phyloP scores from a whole-genome alignment of 2,888 invertebrate genomes.

The Tridacna crocea region DNA sequence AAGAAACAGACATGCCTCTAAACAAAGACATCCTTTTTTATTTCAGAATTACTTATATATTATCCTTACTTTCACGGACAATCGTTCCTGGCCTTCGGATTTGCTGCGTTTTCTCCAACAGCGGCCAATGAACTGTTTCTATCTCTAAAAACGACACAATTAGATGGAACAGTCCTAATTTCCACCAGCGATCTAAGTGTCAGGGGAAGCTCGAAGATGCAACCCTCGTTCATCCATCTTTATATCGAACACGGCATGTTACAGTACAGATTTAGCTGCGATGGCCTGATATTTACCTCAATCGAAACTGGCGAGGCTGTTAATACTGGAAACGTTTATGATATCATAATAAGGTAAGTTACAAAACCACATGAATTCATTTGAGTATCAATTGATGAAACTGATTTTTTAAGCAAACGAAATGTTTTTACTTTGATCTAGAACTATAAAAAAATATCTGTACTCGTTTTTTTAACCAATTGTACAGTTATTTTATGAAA shows the following conservation, averaged over 20 bases:
- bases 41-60: conserved; percentile 49
- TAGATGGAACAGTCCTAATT: conserved; percentile 36
- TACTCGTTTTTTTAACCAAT: no score
- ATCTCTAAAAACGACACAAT: conserved; percentile 38
- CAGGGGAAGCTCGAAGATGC: not conserved
- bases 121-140: conserved; percentile 49
- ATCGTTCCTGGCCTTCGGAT: conserved; percentile 33
- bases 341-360: conserved; percentile 46
- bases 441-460: no score
- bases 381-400: no score
- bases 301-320: conserved; percentile 21
- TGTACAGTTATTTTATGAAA: no score
- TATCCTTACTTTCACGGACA: conserved; percentile 44
- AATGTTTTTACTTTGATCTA: no score
- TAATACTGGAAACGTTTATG: conserved; percentile 37
- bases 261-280: conserved; percentile 44
- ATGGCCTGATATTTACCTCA: conserved; percentile 21
- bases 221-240: conserved; percentile 34
- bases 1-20: no score
- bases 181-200: conserved; percentile 31
- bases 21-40: not conserved
- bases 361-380: no score
- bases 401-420: no score
- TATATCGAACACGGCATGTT: conserved; percentile 34
- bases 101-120: conserved; percentile 24